These are phyloP conservation scores for Hymenopus coronatus DNA, from an alignment of 2,888 invertebrate genomes.

Conservation along the genomic window DNA sequence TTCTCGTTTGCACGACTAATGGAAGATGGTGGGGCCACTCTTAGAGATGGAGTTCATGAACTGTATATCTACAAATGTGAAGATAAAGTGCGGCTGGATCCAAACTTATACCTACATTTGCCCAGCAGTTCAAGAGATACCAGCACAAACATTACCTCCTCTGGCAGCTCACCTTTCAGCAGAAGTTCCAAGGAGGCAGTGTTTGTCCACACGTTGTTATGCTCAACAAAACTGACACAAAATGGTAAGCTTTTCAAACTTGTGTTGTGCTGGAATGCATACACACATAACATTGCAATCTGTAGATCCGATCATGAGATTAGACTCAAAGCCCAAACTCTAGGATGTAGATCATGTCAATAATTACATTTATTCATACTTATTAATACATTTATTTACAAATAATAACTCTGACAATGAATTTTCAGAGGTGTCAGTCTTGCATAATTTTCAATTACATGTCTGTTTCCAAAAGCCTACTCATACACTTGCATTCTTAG, in stretches of 20 bases:
- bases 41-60: constrained; percentile 84
- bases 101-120: constrained; percentile 51
- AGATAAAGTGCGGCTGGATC: constrained; percentile 68
- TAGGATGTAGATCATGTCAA: no score
- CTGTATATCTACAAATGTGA: constrained; percentile 93
- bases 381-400: no score
- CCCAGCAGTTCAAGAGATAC: constrained; percentile 56
- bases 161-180: constrained; percentile 52
- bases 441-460: no score
- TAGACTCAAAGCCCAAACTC: no score
- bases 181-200: constrained; percentile 83
- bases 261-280: no score
- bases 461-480: no score
- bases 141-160: constrained; percentile 13
- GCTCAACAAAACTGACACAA: constrained; percentile 96
- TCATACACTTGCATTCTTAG: no score
- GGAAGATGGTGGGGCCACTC: constrained; percentile 87
- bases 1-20: constrained; percentile 88
- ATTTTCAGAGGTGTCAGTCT: no score
- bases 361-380: no score
- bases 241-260: constrained; percentile 60
- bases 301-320: no score
- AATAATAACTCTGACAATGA: no score
- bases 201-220: constrained; percentile 76
- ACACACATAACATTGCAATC: no score